A percentile compares a stretch with the other conserved stretches of the same genome.
Conservation (phyloP, 2,888 invertebrate species). For the Petrolisthes cinctipes region DNA sequence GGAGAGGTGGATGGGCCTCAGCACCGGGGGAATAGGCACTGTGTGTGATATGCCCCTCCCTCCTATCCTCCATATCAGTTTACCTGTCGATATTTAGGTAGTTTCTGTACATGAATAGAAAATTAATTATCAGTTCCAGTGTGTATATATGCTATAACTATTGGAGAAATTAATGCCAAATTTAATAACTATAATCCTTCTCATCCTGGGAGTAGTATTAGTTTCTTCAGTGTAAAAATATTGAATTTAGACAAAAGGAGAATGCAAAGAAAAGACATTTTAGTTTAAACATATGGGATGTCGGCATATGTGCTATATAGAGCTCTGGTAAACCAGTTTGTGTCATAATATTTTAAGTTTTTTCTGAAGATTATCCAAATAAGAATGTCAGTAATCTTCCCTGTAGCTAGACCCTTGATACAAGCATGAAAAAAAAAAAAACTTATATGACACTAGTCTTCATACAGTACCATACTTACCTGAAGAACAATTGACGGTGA, state of each 20-base stretch:
- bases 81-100: neutral
- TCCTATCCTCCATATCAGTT: constrained; percentile 11
- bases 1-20: neutral
- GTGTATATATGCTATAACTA: neutral
- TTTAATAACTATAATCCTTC: no score
- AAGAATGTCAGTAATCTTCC: neutral
- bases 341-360: neutral
- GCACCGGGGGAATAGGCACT: constrained; percentile 1
- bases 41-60: neutral
- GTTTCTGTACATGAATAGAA: neutral
- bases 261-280: neutral
- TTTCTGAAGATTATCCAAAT: neutral
- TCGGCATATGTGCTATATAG: neutral
- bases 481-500: constrained; percentile 17
- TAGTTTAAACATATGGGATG: neutral
- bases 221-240: no score
- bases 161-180: no score
- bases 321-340: neutral
- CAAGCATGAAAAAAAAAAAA: neutral
- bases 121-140: neutral
- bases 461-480: neutral
- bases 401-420: neutral
- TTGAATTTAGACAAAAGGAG: no score
- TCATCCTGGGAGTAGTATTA: no score
- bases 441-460: no score